Conservation (phyloP, 1,140 invertebrate species). For the Drosophila ananassae region DNA sequence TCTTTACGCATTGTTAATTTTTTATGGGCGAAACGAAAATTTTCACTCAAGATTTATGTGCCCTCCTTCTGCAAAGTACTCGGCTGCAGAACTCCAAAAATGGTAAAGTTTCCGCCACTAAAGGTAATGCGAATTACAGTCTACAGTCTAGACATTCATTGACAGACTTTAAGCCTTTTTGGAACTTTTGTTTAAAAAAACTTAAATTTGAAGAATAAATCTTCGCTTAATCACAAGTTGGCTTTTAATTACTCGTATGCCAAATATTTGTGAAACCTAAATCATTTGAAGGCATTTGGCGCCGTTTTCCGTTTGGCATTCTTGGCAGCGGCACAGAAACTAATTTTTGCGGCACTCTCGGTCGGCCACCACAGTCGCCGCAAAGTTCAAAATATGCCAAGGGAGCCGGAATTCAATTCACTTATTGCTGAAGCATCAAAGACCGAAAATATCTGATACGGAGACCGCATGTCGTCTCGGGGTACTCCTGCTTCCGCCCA, state of each 20-base stretch:
- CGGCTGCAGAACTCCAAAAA: slow-evolving; percentile 9
- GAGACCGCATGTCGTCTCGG: slow-evolving; percentile 20
- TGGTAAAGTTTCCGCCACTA: not conserved
- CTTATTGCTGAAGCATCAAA: slow-evolving; percentile 52
- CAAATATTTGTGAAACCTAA: slow-evolving; percentile 29
- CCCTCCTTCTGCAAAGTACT: slow-evolving; percentile 34
- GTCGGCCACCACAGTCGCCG: slow-evolving; percentile 45
- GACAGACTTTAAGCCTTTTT: not conserved
- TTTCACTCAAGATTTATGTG: slow-evolving; percentile 51
- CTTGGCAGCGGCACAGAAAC: slow-evolving; percentile 31
- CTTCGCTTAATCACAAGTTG: not conserved
- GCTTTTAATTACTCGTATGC: slow-evolving; percentile 36
- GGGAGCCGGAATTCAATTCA: slow-evolving; percentile 58
- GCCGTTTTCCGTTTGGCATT: not conserved
- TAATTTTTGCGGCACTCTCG: not conserved
- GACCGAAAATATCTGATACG: slow-evolving; percentile 28
- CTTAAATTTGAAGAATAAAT: slow-evolving; percentile 1
- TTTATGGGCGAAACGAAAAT: slow-evolving; percentile 61
- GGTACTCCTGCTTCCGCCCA: slow-evolving; percentile 12
- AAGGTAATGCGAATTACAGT: slow-evolving; percentile 10
- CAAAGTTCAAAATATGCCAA: slow-evolving; percentile 54
- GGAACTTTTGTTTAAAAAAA: not conserved
- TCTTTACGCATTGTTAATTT: slow-evolving; percentile 67
- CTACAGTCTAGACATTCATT: not conserved
- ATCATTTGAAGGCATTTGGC: slow-evolving; percentile 11